A percentile compares a stretch with the other conserved stretches of the same genome.
These are phyloP conservation scores for Lethenteron reissneri DNA, from an alignment of 2,113 vertebrate species.

Conservation along the genomic window DNA sequence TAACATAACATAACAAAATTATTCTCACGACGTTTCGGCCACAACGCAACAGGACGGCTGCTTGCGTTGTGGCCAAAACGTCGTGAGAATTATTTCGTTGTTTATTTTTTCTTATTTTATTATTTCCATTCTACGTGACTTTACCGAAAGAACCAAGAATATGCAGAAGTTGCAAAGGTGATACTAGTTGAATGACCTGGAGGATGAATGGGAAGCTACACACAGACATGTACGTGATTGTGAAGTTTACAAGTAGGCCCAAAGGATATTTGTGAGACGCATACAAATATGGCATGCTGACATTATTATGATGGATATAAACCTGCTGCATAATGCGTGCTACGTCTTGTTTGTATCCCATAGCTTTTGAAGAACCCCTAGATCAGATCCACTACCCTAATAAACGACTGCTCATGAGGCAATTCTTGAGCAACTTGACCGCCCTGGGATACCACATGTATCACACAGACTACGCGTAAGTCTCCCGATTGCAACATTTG, in stretches of 20 bases:
- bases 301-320: not conserved
- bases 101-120: too few relatives aligned
- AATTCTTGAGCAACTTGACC: conserved; percentile 39
- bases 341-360: not conserved
- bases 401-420: conserved; percentile 27
- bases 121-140: too few relatives aligned
- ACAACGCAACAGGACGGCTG: too few relatives aligned
- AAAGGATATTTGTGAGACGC: not conserved
- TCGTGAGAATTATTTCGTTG: too few relatives aligned
- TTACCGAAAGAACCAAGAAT: too few relatives aligned
- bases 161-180: not conserved
- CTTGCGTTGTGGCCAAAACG: too few relatives aligned
- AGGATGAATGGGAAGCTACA: not conserved
- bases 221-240: not conserved
- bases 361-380: not conserved
- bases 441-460: conserved; percentile 40
- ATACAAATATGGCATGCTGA: not conserved
- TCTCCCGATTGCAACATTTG: conserved; percentile 4
- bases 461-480: conserved; percentile 36
- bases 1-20: too few relatives aligned
- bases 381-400: conserved; percentile 34
- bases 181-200: not conserved
- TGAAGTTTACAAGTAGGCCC: not conserved
- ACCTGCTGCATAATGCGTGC: not conserved
- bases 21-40: too few relatives aligned